A percentile compares a stretch with the other conserved stretches of the same genome.
Conservation (phyloP, 2,888 invertebrate genomes). For the Oscheius sp. region DNA sequence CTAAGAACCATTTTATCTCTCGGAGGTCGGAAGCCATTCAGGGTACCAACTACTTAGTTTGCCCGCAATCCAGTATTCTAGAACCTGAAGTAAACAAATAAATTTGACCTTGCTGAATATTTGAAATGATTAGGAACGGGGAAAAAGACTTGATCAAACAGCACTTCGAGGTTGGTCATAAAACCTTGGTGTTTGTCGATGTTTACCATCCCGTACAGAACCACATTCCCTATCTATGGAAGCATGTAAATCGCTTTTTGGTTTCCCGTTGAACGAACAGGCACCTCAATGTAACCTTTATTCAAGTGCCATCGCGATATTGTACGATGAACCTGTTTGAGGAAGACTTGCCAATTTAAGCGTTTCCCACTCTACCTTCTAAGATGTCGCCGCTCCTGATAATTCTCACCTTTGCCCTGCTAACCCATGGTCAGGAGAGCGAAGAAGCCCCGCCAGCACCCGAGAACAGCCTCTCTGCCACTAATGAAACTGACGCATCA, state of each 20-base stretch:
- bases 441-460: background rate
- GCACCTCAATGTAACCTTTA: constrained; percentile 32
- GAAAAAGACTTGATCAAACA: no score
- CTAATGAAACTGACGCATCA: background rate
- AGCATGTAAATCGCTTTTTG: constrained; percentile 23
- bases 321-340: constrained; percentile 32
- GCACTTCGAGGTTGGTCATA: no score
- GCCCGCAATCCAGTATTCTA: no score
- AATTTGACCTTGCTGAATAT: no score
- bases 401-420: background rate
- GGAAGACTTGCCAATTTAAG: constrained; percentile 30
- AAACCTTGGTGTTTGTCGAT: no score
- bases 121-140: no score
- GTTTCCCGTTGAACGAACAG: constrained; percentile 12
- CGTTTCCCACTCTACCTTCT: constrained; percentile 25
- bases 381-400: constrained; percentile 5
- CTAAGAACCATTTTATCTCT: no score
- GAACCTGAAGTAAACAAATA: no score
- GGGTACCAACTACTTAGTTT: no score
- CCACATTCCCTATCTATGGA: constrained; percentile 2
- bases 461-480: constrained; percentile 28
- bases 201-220: background rate
- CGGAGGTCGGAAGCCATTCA: no score
- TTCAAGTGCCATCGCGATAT: constrained; percentile 35
- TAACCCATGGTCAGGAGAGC: constrained; percentile 11